Evolutionary conservation across 1,140 invertebrate genomes (phyloP), one percentile per base, ranked within the genome.

Genomic region (Temnothorax curvispinosus): DNA sequence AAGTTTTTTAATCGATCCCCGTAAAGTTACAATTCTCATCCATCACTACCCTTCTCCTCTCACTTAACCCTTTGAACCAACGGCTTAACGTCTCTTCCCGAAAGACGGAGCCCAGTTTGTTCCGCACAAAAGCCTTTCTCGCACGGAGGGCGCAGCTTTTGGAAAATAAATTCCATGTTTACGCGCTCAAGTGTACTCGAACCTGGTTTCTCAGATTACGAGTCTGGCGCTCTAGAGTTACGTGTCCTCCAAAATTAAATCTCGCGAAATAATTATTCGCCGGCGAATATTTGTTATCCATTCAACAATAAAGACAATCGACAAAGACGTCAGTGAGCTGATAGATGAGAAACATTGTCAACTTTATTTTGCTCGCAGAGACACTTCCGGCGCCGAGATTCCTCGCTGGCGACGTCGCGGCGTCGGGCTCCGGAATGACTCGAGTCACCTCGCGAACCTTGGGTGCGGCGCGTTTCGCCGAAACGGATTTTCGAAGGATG

Each of bases 401-500:
- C 32, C 69, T 50, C 32, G 32, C 18, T 32, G 54, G 54, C 80
- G 41, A 82, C 21, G 27, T 27, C 35, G n/a, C n/a, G n/a, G n/a
- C n/a, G n/a, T n/a, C 52, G 41, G n/a, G 6, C 5, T 27, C 27
- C 27, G 27, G 27, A 27, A 82, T 72, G 41, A 72, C 41, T 71
- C 27, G 27, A 27, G 27, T 27, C 27, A 27, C 13, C 44, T 52
- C 64, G n/a, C 7, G 52, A 71, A 32, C 11, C 27, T n/a, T n/a
- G 47, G 18, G 13, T n/a, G 35, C 78, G 38, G 38, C 41, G 13
- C 18, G 44, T 62, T 74, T 84, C 41, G 54, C 32, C 21, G 69
- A 84, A 84, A 44, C 13, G n/a, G 54, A 84, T 84, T 84, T 74
- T 74, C 32, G 69, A 44, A 50, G 54, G 69, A 74, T 75, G 52